Evolutionary conservation across 2,888 invertebrate genomes (phyloP).

Genomic region (Torymus aiolomorphi): DNA sequence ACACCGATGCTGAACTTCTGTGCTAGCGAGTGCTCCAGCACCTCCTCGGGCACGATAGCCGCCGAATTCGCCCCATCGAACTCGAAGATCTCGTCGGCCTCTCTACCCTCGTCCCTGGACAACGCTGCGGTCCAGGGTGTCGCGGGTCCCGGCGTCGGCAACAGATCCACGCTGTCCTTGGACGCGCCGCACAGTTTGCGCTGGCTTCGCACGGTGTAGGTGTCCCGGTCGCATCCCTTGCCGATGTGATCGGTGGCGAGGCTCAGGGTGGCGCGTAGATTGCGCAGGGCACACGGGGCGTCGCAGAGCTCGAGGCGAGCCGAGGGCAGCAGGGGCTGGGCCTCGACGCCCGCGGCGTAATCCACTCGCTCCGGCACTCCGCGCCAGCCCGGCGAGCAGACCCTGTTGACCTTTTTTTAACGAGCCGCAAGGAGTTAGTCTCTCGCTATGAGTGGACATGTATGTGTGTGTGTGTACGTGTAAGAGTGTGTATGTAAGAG

Average conservation of each 20-base stretch:
- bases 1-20: slow-evolving; percentile 93
- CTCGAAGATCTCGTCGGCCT: slow-evolving; percentile 94
- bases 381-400: slow-evolving; percentile 76
- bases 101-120: slow-evolving; percentile 81
- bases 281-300: slow-evolving; percentile 78
- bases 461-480: too few species aligned
- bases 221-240: slow-evolving; percentile 97
- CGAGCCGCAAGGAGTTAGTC: slow-evolving; percentile 5
- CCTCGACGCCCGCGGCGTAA: slow-evolving; percentile 87
- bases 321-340: slow-evolving; percentile 87
- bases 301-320: slow-evolving; percentile 83
- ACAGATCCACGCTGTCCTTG: slow-evolving; percentile 88
- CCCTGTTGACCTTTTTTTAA: slow-evolving; percentile 78
- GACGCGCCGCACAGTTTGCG: slow-evolving; percentile 91
- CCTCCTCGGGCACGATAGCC: slow-evolving; percentile 86
- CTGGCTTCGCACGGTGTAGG: slow-evolving; percentile 91
- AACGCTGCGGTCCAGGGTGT: slow-evolving; percentile 79
- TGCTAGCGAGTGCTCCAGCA: slow-evolving; percentile 86
- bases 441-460: neutral
- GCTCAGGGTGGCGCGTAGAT: slow-evolving; percentile 80
- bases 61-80: slow-evolving; percentile 95
- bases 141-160: slow-evolving; percentile 84
- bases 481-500: too few species aligned
- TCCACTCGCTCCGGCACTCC: slow-evolving; percentile 90
- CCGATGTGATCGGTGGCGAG: slow-evolving; percentile 92